Evolutionary conservation across 2,113 vertebrate genomes (phyloP), one percentile per base, ranked within the genome.

Genomic region (Rattus rattus): DNA sequence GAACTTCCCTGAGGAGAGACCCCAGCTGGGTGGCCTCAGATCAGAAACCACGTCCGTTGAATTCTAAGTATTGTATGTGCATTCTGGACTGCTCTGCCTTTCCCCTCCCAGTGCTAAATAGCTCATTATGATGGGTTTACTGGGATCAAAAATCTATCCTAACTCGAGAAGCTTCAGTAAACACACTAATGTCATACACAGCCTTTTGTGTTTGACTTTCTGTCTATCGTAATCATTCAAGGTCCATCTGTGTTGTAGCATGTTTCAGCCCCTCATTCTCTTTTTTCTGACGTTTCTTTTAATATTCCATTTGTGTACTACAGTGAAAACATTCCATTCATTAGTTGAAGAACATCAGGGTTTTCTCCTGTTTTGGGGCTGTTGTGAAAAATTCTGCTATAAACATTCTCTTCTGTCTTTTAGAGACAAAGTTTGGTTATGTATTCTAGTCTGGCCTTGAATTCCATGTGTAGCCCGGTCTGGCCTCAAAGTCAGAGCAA

Each of bases 121-220:
- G 56, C 39, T 39, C 80, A 16, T 39, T 16, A 26, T 26, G 56
- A 43, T 28, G 56, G 61, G 17, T 39, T 30, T 49, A 20, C 43
- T n/a, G 30, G 24, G 76, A n/a, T 72, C 28, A 33, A 52, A 61
- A 72, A 20, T 43, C 30, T 22, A 59, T 12, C 6, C 56, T 72
- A 49, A 72, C 13, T 59, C 2, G 19, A 81, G 43, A 43, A 73
- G 43, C 43, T 49, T 52, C 39, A 52, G 39, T n/a, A 95, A 93
- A 92, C 33, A 17, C 13, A 70, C 43, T 54, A 63, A 28, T 20
- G 56, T 0, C 63, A 28, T 8, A 76, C 4, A n/a, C 73, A 54
- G 84, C 47, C 67, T 93, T 95, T 69, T 54, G 47, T 33, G 52
- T 85, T 77, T 92, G 81, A n/a, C 70, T 47, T n/a, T 90, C 81